phyloP scores from a whole-genome alignment of 2,888 invertebrate species.

The Nephrotoma guestfalica region DNA sequence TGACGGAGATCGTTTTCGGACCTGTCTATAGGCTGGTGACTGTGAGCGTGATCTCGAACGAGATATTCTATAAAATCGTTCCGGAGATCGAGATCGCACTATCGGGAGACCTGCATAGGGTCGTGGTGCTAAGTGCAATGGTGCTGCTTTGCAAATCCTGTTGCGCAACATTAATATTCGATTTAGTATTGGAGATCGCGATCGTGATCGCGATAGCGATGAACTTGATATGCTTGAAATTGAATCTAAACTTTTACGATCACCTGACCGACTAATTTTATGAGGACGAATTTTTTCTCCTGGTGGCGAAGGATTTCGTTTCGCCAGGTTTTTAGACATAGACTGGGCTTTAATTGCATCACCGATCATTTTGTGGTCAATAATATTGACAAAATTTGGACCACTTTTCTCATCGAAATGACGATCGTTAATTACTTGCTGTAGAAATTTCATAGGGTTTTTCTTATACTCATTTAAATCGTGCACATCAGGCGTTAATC shows the following conservation, averaged over 20 bases:
- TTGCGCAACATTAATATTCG: not conserved
- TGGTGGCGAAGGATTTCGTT: constrained; percentile 41
- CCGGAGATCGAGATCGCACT: not conserved
- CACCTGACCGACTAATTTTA: constrained; percentile 8
- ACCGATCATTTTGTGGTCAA: constrained; percentile 29
- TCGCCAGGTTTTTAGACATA: constrained; percentile 9
- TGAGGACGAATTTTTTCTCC: constrained; percentile 36
- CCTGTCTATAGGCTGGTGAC: not conserved
- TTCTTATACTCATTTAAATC: constrained; percentile 54
- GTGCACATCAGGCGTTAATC: constrained; percentile 48
- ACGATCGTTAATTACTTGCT: constrained; percentile 46
- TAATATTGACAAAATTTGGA: constrained; percentile 36
- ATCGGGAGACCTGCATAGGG: not conserved
- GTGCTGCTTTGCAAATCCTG: not conserved
- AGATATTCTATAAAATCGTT: not conserved
- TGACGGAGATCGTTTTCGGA: not conserved
- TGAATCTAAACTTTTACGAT: constrained; percentile 16
- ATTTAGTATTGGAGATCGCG: not conserved
- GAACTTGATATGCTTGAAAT: constrained; percentile 25
- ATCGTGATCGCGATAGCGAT: constrained; percentile 10
- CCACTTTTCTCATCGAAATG: constrained; percentile 50
- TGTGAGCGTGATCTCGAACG: not conserved
- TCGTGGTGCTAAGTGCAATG: not conserved
- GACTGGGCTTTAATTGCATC: not conserved
- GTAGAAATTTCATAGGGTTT: constrained; percentile 42